Percentiles rank a stretch among this genome's conserved stretches.
Conservation (phyloP, 2,797 vertebrate species). For the Typhlichthys eigenmanni region DNA sequence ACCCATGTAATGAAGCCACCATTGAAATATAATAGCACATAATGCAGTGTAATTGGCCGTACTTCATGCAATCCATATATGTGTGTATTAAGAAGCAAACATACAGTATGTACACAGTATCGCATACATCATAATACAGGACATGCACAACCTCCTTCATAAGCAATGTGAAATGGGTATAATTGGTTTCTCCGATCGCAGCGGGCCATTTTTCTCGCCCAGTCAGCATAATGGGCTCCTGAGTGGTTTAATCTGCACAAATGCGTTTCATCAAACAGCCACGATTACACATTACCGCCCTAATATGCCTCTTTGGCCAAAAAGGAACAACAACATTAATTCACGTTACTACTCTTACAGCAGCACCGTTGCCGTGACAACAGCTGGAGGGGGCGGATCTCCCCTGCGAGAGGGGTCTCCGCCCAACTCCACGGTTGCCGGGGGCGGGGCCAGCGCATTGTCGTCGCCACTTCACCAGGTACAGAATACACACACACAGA, state of each 20-base stretch:
- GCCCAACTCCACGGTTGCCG: slow-evolving; percentile 83
- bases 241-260: neutral
- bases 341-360: slow-evolving; percentile 36
- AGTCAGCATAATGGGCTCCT: neutral
- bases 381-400: slow-evolving; percentile 76
- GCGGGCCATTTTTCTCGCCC: slow-evolving; percentile 4
- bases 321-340: neutral
- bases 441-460: slow-evolving; percentile 71
- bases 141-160: neutral
- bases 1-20: too few relatives aligned
- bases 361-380: slow-evolving; percentile 70
- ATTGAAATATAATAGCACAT: too few relatives aligned
- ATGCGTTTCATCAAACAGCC: neutral
- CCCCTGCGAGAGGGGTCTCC: slow-evolving; percentile 90
- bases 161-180: slow-evolving; percentile 1
- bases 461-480: slow-evolving; percentile 91
- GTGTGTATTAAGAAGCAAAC: neutral
- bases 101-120: neutral
- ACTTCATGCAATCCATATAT: too few relatives aligned
- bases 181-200: slow-evolving; percentile 1
- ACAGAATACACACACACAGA: slow-evolving; percentile 4
- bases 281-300: neutral
- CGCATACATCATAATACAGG: neutral
- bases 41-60: too few relatives aligned
- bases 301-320: too few relatives aligned